Evolutionary conservation across 2,888 invertebrate species (phyloP).

Genomic region (Idaea aversata): DNA sequence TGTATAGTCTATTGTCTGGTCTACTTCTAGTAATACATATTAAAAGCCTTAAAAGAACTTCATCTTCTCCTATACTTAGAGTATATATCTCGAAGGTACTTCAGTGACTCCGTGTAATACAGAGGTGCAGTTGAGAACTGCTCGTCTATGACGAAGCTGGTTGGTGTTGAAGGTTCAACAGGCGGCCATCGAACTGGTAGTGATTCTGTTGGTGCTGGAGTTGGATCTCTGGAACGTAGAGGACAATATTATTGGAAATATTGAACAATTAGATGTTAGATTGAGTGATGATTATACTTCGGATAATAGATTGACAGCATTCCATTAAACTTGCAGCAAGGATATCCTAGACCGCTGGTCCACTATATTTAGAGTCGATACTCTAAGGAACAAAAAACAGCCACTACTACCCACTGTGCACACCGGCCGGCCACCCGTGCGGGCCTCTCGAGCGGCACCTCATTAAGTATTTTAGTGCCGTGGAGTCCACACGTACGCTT

Average conservation of each 20-base stretch:
- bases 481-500: too few relatives aligned
- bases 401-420: too few relatives aligned
- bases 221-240: conserved; percentile 53
- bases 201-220: conserved; percentile 43
- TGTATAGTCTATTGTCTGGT: too few relatives aligned
- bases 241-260: not conserved
- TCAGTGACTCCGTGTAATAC: conserved; percentile 48
- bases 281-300: too few relatives aligned
- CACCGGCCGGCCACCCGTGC: too few relatives aligned
- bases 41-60: not conserved
- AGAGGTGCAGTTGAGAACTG: conserved; percentile 45
- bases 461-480: too few relatives aligned
- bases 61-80: conserved; percentile 51
- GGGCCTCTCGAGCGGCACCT: too few relatives aligned
- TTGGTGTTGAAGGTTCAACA: conserved; percentile 35
- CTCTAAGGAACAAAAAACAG: too few relatives aligned
- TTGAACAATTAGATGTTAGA: not conserved
- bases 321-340: too few relatives aligned
- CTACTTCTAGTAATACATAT: not conserved
- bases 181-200: conserved; percentile 53
- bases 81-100: conserved; percentile 50
- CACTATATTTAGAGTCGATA: too few relatives aligned
- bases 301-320: too few relatives aligned
- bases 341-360: too few relatives aligned
- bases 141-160: conserved; percentile 49